Conservation (phyloP, 2,113 vertebrate genomes). For the Cyanoderma ruficeps region DNA sequence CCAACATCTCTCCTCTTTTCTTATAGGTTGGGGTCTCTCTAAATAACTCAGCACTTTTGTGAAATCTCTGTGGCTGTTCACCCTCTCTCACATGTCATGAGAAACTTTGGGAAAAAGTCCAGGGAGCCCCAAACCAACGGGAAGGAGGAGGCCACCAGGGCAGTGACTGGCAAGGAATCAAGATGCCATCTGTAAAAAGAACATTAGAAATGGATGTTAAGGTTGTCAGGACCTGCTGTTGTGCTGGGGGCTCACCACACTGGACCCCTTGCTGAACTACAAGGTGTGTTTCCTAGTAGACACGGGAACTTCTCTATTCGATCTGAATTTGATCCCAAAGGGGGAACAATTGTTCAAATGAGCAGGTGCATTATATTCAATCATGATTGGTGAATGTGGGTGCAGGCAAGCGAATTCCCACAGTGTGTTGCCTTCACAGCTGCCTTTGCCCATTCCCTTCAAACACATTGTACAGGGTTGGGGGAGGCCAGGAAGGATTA, state of each 20-base stretch:
- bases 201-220: neutral
- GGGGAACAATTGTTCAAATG: neutral
- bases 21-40: neutral
- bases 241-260: neutral
- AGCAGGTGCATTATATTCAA: neutral
- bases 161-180: neutral
- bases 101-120: neutral
- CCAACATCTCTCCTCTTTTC: neutral
- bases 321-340: neutral
- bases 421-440: neutral
- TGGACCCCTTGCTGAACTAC: neutral
- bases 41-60: fast-evolving
- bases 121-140: neutral
- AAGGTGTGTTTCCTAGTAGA: neutral
- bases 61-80: neutral
- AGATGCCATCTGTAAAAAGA: neutral
- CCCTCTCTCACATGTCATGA: fast-evolving
- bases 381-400: fast-evolving
- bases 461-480: neutral
- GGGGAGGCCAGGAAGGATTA: neutral
- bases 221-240: neutral
- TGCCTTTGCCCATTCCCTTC: neutral
- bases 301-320: neutral
- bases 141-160: neutral
- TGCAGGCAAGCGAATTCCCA: neutral